Evolutionary conservation across 2,888 invertebrate species (phyloP).

Genomic region (Drosophila anomalata): DNA sequence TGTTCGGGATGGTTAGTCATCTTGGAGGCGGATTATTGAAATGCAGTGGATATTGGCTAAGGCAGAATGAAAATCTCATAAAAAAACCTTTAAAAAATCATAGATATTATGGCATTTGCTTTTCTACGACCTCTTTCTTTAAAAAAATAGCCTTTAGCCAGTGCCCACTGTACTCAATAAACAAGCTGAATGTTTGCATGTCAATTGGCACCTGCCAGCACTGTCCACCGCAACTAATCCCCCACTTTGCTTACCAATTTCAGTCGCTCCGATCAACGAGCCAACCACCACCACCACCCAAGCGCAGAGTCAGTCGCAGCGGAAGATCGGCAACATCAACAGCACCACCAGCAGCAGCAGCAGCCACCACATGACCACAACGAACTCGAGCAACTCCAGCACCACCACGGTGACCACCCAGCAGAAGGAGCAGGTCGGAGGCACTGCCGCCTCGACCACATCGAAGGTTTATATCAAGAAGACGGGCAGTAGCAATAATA

Average conservation of each 20-base stretch:
- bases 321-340: constrained; percentile 67
- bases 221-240: constrained; percentile 38
- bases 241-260: constrained; percentile 46
- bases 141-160: neutral
- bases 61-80: neutral
- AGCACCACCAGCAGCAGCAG: constrained; percentile 52
- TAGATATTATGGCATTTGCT: no score
- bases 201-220: constrained; percentile 23
- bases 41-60: constrained; percentile 39
- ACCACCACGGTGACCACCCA: constrained; percentile 44
- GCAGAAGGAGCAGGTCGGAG: constrained; percentile 33
- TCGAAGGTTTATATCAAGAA: constrained; percentile 73
- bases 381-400: constrained; percentile 57
- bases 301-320: constrained; percentile 50
- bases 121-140: neutral
- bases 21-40: constrained; percentile 54
- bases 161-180: constrained; percentile 24
- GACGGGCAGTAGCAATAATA: constrained; percentile 64
- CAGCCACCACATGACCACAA: constrained; percentile 71
- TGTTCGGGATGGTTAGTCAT: constrained; percentile 61
- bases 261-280: constrained; percentile 81
- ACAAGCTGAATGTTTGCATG: constrained; percentile 42
- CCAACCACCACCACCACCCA: constrained; percentile 49
- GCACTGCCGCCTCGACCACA: constrained; percentile 60
- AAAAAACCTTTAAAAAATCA: neutral